phyloP scores from a whole-genome alignment of 2,113 vertebrate genomes.

The Baryphthengus martii region DNA sequence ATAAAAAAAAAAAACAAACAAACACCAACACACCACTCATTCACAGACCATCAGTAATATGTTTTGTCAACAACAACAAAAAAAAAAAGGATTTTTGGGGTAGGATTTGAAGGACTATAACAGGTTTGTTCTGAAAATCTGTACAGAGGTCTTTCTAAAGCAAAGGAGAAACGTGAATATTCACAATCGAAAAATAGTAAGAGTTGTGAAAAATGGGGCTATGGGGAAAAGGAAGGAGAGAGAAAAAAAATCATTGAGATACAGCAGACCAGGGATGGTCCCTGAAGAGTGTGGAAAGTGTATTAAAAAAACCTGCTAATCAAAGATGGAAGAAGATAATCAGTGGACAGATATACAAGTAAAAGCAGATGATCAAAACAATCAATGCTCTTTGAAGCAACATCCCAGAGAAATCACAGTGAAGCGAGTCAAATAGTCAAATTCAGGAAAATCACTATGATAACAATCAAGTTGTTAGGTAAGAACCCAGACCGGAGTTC shows the following conservation, averaged over 20 bases:
- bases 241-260: not conserved
- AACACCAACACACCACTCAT: no score
- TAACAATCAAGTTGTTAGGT: not conserved
- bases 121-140: not conserved
- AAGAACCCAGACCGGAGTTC: not conserved
- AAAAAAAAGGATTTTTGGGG: not conserved
- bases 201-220: not conserved
- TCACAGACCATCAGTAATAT: not conserved
- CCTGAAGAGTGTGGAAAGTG: not conserved
- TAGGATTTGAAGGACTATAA: not conserved
- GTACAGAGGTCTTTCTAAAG: not conserved
- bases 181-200: not conserved
- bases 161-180: not conserved
- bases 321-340: not conserved
- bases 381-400: not conserved
- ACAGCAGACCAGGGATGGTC: not conserved
- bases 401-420: not conserved
- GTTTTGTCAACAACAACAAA: not conserved
- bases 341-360: not conserved
- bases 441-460: not conserved
- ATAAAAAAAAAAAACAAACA: no score
- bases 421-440: not conserved
- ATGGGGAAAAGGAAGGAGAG: not conserved
- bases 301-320: not conserved
- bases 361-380: not conserved